Evolutionary conservation across 2,113 vertebrate species (phyloP).

Genomic region (Etia nguti): DNA sequence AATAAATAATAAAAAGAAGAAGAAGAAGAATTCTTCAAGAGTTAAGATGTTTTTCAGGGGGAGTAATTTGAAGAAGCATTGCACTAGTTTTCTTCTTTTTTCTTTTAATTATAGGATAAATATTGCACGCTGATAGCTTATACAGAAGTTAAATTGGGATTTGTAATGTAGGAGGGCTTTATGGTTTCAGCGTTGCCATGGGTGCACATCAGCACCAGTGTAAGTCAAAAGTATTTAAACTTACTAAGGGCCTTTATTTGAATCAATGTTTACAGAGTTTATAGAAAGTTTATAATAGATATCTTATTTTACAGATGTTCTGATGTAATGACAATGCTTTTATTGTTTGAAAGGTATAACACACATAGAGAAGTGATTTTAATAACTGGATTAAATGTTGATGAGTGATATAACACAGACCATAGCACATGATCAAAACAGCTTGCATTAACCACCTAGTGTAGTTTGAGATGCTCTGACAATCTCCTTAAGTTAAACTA

Average conservation of each 20-base stretch:
- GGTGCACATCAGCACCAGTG: not conserved
- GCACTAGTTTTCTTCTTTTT: not conserved
- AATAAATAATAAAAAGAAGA: not conserved
- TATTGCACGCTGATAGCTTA: not conserved
- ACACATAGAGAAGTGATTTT: not conserved
- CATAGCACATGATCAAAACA: not conserved
- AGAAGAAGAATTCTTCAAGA: too few species aligned
- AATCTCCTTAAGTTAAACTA: not conserved
- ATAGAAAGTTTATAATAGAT: not conserved
- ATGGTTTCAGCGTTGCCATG: not conserved
- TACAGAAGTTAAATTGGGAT: not conserved
- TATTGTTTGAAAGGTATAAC: not conserved
- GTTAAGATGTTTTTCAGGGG: not conserved
- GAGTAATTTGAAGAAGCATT: not conserved
- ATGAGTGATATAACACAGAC: not conserved
- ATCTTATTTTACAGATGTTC: not conserved
- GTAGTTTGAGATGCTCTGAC: not conserved
- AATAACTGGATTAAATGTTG: not conserved
- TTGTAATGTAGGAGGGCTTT: not conserved
- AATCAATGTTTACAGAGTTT: not conserved
- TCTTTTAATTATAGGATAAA: not conserved
- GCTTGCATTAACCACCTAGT: not conserved
- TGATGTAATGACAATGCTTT: not conserved
- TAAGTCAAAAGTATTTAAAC: not conserved
- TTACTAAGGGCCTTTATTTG: not conserved